Percentiles rank a stretch among this genome's conserved stretches.
Evolutionary conservation across 2,888 invertebrate genomes (phyloP).

Genomic region (Erebia ligea): DNA sequence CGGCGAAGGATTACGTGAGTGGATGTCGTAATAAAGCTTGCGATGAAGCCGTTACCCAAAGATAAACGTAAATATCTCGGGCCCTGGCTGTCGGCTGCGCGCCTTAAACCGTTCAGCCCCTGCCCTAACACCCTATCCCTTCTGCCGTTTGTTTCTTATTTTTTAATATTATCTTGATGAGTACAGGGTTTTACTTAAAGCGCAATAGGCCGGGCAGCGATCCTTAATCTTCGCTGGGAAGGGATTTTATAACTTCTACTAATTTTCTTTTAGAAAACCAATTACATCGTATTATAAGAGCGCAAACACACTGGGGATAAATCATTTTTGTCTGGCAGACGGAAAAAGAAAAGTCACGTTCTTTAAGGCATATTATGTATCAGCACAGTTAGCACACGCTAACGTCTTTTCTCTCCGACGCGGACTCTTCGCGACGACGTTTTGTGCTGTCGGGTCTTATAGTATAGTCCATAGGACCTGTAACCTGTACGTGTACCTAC

Average conservation of each 20-base stretch:
- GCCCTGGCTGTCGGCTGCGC: constrained; percentile 66
- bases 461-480: no score
- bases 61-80: constrained; percentile 82
- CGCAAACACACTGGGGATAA: no score
- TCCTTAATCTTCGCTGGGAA: constrained; percentile 6
- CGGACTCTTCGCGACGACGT: no score
- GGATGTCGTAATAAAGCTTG: constrained; percentile 84
- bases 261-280: constrained; percentile 15
- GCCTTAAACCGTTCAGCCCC: constrained; percentile 50
- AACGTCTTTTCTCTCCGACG: no score
- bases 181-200: constrained; percentile 12
- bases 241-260: constrained; percentile 5
- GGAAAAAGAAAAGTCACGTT: no score
- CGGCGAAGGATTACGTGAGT: constrained; percentile 82
- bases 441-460: no score
- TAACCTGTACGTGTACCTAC: not conserved
- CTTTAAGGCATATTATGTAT: no score
- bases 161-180: constrained; percentile 18
- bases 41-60: constrained; percentile 83
- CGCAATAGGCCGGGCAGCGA: constrained; percentile 2
- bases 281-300: constrained; percentile 18
- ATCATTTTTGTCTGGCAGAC: no score
- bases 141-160: constrained; percentile 49
- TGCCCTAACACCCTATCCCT: constrained; percentile 42
- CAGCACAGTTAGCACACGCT: no score